Base-by-base conservation (phyloP, 2,113 vertebrate genomes). In the Thymallus thymallus region DNA sequence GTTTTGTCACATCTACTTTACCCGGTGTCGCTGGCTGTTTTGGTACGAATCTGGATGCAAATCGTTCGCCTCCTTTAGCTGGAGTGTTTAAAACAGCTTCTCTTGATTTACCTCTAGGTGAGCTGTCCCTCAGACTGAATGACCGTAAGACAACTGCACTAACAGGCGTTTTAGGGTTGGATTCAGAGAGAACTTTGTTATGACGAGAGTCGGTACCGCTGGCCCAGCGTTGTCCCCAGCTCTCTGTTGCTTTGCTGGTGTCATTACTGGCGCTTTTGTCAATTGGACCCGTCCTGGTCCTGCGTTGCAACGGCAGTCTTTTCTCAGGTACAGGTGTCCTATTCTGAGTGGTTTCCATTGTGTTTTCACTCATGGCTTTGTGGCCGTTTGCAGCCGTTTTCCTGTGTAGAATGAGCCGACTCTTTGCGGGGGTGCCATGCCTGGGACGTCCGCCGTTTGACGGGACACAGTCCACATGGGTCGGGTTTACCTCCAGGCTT, bases 401-500 rank as follows among this genome's bases (percentile, higher is more conserved):
- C 85, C 93, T 95, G 82, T 95, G 94, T 18, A 98, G 93, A 0
- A 86, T 89, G 75, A 94, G 79, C 23, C 85, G 90, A 5, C 73
- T 71, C 1, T 81, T 82, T 29, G 83, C 22, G 24, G 88, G 86
- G 12, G 88, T 75, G 4, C 46, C 1, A 18, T 60, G 63, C 0
- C 2, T 0, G 0, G 78, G 84, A 13, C 73, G 75, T 23, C 41
- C 51, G 71, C 85, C 90, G 61, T 76, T 91, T 76, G 90, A 91
- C 77, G 80, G 10, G 23, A 93, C 85, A 22, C 94, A 94, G 80
- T 96, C 71, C 6, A 97, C 86, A 0, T 95, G 96, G 0, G 96
- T 97, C 73, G 82, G 89, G 74, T 96, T 96, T 1, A 89, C 22
- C 18, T 88, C 91, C 76, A 83, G 90, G 72, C 81, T 76, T 80